These are phyloP conservation scores for Catonia carolina DNA, from an alignment of 2,888 invertebrate genomes.

Conservation along the genomic window DNA sequence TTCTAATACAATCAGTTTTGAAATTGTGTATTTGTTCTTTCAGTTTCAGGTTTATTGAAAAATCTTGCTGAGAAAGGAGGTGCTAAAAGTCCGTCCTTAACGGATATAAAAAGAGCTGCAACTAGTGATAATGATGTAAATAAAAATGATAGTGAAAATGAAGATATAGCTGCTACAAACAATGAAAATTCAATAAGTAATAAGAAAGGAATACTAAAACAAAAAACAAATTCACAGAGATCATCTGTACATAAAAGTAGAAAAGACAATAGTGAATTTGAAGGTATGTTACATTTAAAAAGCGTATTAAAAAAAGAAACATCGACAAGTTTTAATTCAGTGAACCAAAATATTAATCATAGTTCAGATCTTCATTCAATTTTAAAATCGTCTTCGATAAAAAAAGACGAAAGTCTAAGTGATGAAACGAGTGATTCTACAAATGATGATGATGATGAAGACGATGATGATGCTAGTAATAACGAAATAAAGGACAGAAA, in stretches of 20 bases:
- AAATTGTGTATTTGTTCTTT: constrained; percentile 17
- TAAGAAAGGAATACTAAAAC: too few species aligned
- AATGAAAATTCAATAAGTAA: too few species aligned
- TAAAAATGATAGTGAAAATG: too few species aligned
- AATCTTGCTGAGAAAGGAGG: constrained; percentile 26
- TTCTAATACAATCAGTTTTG: too few species aligned
- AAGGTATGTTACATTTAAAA: not conserved
- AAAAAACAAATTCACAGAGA: too few species aligned
- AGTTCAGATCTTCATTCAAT: constrained; percentile 18
- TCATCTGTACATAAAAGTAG: too few species aligned
- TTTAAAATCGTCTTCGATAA: constrained; percentile 16
- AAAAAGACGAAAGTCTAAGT: constrained; percentile 16
- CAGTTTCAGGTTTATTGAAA: constrained; percentile 29
- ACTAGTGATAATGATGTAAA: too few species aligned
- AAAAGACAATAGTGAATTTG: too few species aligned
- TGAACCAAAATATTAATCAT: not conserved
- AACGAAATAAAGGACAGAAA: constrained; percentile 19
- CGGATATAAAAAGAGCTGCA: too few species aligned
- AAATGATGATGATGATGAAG: constrained; percentile 2
- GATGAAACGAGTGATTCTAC: constrained; percentile 23
- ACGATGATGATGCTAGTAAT: too few species aligned
- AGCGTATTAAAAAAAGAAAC: constrained; percentile 23
- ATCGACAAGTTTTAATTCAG: too few species aligned
- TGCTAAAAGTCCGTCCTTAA: not conserved
- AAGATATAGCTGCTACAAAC: too few species aligned